Evolutionary conservation across 2,888 invertebrate species (phyloP), one percentile per base, ranked within the genome.

Genomic region (Drepana falcataria): DNA sequence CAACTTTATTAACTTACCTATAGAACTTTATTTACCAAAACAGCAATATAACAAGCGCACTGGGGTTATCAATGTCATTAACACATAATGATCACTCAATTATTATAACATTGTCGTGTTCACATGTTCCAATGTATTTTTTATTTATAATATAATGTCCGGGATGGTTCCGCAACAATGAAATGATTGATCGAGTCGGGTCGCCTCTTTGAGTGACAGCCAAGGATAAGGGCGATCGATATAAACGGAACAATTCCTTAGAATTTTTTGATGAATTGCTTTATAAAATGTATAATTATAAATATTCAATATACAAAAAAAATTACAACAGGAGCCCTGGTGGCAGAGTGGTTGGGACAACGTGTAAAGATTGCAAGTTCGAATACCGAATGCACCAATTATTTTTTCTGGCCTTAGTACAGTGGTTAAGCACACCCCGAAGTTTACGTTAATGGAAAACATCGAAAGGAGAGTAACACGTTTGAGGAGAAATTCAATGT

Each of bases 31-130:
- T 44, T 37, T 33, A 49, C 37, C 21, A 21, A 6, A 4, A 37
- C 37, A 33, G 40, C 40, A 9, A 33, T 37, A 49, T 35, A 37
- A 9, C 37, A n/a, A 40, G 6, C 51, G 51, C 40, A 48, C 54
- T 59, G 35, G 35, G 21, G 35, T 48, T 53, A 34, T n/a, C 48
- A 53, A 4, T 40, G 41, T 48, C 48, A 51, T 35, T 48, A 48
- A 51, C 47, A 47, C 74, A 72, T 75, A 75, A 74, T 69, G 65
- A 64, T 66, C 67, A 71, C 71, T 75, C 82, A 74, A 82, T 83
- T 80, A 82, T 68, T 77, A 80, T 81, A 80, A 76, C 62, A 69
- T 69, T 72, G 71, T 71, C 68, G 61, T 61, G 70, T 7, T 51
- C 33, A 40, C 69, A 61, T 64, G 65, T 66, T 64, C 70, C 70